Evolutionary conservation across 2,888 invertebrate species (phyloP).

Genomic region (Agrochola lychnidis): DNA sequence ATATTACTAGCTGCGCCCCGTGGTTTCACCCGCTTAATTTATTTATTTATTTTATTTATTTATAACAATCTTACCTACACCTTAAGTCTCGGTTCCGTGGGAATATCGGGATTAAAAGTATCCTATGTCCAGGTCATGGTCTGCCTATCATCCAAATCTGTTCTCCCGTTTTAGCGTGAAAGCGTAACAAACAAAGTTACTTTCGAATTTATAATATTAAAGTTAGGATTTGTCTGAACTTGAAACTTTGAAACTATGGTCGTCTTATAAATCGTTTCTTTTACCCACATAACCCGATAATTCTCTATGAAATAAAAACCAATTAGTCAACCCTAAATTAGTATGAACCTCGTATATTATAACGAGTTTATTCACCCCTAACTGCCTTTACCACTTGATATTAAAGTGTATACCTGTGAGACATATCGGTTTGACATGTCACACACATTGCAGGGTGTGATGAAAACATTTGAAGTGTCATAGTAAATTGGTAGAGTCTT

Average conservation of each 20-base stretch:
- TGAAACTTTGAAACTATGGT: background rate
- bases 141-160: too few relatives aligned
- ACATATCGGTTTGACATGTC: conserved; percentile 14
- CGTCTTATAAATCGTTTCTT: too few relatives aligned
- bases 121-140: too few relatives aligned
- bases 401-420: conserved; percentile 11
- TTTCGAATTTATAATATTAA: too few relatives aligned
- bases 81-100: too few relatives aligned
- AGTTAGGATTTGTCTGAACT: background rate
- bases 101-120: too few relatives aligned
- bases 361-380: conserved; percentile 31
- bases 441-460: background rate
- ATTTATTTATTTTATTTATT: too few relatives aligned
- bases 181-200: too few relatives aligned
- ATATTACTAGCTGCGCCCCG: too few relatives aligned
- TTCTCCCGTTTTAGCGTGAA: too few relatives aligned
- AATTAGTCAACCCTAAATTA: background rate
- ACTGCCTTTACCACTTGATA: conserved; percentile 5
- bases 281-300: background rate
- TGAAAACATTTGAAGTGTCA: conserved; percentile 30
- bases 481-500: background rate
- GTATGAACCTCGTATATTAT: background rate
- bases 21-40: too few relatives aligned
- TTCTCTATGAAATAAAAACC: background rate
- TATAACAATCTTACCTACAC: too few relatives aligned